Conservation (phyloP, 1,140 invertebrate genomes). For the Drosophila parabipectinata region DNA sequence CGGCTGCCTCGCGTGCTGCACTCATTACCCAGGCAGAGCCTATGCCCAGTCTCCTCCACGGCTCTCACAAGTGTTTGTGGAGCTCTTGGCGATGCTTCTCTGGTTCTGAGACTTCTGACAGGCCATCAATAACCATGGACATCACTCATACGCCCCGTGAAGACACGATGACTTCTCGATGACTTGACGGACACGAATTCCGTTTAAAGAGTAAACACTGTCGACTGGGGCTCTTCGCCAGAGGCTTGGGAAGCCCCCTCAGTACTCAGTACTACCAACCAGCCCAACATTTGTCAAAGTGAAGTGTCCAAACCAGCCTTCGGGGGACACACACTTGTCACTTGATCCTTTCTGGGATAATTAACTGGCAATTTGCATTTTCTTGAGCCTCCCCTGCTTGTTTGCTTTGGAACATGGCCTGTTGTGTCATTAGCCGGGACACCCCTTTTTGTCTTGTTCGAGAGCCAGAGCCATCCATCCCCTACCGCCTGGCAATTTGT, state of each 20-base stretch:
- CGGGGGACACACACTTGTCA: slow-evolving; percentile 49
- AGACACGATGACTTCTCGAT: slow-evolving; percentile 23
- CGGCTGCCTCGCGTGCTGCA: slow-evolving; percentile 64
- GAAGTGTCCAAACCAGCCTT: slow-evolving; percentile 9
- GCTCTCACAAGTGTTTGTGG: slow-evolving; percentile 50
- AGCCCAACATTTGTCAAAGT: slow-evolving; percentile 1
- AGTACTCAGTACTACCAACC: too few relatives aligned
- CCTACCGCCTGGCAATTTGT: slow-evolving; percentile 40
- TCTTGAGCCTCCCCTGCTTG: slow-evolving; percentile 14
- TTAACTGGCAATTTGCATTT: slow-evolving; percentile 70
- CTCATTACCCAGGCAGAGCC: slow-evolving; percentile 55
- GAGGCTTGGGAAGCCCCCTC: not conserved
- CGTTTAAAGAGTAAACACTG: slow-evolving; percentile 1
- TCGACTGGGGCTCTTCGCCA: not conserved
- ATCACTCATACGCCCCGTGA: slow-evolving; percentile 47
- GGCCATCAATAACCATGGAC: slow-evolving; percentile 57
- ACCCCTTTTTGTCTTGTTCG: not conserved
- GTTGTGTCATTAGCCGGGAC: slow-evolving; percentile 6
- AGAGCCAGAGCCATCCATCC: not conserved
- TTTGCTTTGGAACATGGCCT: slow-evolving; percentile 7
- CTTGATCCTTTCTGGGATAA: slow-evolving; percentile 62
- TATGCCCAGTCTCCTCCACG: slow-evolving; percentile 1
- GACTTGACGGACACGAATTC: slow-evolving; percentile 21
- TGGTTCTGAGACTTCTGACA: slow-evolving; percentile 42
- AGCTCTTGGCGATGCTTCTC: slow-evolving; percentile 32